Percentiles rank a stretch among this genome's conserved stretches.
Evolutionary conservation across 2,888 invertebrate genomes (phyloP).

Genomic region (Synergus gifuensis): DNA sequence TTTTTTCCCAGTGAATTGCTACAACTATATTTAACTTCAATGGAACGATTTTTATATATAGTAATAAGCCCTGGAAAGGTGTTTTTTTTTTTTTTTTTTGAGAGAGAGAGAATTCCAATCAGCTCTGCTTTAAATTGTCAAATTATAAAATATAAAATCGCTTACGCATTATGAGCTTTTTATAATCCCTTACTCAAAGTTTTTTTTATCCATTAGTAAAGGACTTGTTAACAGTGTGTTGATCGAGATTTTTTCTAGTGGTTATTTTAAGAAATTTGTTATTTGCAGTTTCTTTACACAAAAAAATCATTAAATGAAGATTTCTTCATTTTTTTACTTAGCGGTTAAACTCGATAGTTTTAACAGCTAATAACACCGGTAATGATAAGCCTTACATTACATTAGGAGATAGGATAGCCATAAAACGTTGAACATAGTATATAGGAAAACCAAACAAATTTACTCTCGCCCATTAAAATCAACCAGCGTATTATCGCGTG

Average conservation of each 20-base stretch:
- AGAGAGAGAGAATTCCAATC: too few relatives aligned
- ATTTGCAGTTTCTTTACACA: too few relatives aligned
- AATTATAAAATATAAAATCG: too few relatives aligned
- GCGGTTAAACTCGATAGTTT: background rate
- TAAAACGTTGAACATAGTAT: slow-evolving; percentile 44
- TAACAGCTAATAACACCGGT: background rate
- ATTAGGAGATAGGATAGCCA: background rate
- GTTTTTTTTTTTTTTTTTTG: too few relatives aligned
- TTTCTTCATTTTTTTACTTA: background rate
- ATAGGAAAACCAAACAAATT: slow-evolving; percentile 53
- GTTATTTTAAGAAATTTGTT: too few relatives aligned
- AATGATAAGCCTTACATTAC: background rate
- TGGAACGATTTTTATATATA: background rate
- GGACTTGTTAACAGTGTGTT: too few relatives aligned
- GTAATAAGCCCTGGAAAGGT: background rate
- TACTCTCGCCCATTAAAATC: slow-evolving; percentile 64
- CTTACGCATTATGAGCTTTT: too few relatives aligned
- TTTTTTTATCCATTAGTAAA: too few relatives aligned
- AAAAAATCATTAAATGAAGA: background rate
- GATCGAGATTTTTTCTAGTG: too few relatives aligned
- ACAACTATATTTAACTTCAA: background rate
- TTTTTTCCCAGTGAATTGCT: too few relatives aligned
- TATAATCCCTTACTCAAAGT: too few relatives aligned
- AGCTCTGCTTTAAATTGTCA: too few relatives aligned
- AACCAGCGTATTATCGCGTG: slow-evolving; percentile 64